Percentiles rank a stretch among this genome's conserved stretches.
phyloP scores from a whole-genome alignment of 1,140 invertebrate species.

The Brachionus calyciflorus region DNA sequence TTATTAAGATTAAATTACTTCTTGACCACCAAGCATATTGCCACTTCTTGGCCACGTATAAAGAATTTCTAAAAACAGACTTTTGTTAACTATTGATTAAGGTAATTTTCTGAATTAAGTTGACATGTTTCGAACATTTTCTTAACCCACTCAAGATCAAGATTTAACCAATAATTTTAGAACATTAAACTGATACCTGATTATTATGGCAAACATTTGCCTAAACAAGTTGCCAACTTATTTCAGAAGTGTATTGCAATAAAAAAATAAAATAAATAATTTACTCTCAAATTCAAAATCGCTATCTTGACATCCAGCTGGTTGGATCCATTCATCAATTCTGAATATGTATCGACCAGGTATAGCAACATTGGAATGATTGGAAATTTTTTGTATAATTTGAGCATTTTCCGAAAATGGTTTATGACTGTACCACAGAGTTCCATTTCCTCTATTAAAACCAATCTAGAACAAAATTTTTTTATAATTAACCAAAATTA shows the following conservation, averaged over 20 bases:
- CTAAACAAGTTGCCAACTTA: too few species aligned
- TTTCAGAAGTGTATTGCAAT: too few species aligned
- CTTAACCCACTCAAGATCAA: too few species aligned
- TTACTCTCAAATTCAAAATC: conserved; percentile 46
- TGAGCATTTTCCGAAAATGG: conserved; percentile 44
- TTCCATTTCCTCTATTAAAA: conserved; percentile 93
- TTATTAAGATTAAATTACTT: too few species aligned
- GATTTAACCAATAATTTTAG: too few species aligned
- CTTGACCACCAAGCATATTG: conserved; percentile 90
- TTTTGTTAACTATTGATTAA: too few species aligned
- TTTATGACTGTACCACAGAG: conserved; percentile 68
- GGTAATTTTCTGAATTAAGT: too few species aligned
- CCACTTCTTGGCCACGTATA: conserved; percentile 85
- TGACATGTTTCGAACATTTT: too few species aligned
- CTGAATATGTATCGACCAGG: conserved; percentile 87
- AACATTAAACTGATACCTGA: too few species aligned
- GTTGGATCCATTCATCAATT: conserved; percentile 86
- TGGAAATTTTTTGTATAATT: not conserved
- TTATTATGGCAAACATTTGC: too few species aligned
- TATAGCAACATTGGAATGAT: conserved; percentile 76
- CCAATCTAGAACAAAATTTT: conserved; percentile 69
- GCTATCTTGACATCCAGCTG: conserved; percentile 72
- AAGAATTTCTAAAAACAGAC: conserved; percentile 64
- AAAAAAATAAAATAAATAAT: too few species aligned
- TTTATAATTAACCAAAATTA: not conserved